Base-by-base conservation (phyloP, 2,888 invertebrate genomes). In the Andrena dorsata region DNA sequence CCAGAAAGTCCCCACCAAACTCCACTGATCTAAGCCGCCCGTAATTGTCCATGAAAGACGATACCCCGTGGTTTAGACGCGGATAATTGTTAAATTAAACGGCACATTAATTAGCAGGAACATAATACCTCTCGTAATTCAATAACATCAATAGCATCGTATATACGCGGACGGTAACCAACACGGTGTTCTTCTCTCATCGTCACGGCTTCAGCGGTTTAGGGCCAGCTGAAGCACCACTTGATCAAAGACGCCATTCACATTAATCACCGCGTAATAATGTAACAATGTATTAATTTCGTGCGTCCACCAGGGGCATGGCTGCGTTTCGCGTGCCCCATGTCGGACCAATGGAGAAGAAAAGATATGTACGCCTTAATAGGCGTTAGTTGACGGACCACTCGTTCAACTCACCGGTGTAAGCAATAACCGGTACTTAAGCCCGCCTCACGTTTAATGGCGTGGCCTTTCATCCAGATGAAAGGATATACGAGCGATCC, bases 371-470 rank as follows among this genome's bases (percentile, higher is more conserved):
- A 47, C 23, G 75, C 8, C 51, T 75, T 80, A 79, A 84, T 83
- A 61, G 83, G 66, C 53, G 74, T 47, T 83, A 71, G 71, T 58
- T 71, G 71, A 66, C 56, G 69, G 78, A 64, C 68, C 69, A 58
- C 72, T 72, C 78, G 83, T 13, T 64, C 71, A 61, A 28, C 60
- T 79, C 71, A 69, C 68, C 66, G 56, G 68, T 75, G 83, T 72
- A 83, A 80, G 79, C 83, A 80, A 84, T 84, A 84, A 83, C 83
- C 79, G 83, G 79, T 76, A 84, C 83, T 84, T 76, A 79, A 83
- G 72, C 13, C 60, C 41, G 75, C 76, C 65, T 75, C 83, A 23
- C 66, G 69, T 79, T 83, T 83, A 84, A 84, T 58, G 49, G 76
- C 60, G 69, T 49, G 53, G 75, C 76, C 80, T 84, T 84, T 84